Percentiles rank a stretch among this genome's conserved stretches.
phyloP scores from a whole-genome alignment of 2,797 vertebrate species.

The Manis crassicaudata region DNA sequence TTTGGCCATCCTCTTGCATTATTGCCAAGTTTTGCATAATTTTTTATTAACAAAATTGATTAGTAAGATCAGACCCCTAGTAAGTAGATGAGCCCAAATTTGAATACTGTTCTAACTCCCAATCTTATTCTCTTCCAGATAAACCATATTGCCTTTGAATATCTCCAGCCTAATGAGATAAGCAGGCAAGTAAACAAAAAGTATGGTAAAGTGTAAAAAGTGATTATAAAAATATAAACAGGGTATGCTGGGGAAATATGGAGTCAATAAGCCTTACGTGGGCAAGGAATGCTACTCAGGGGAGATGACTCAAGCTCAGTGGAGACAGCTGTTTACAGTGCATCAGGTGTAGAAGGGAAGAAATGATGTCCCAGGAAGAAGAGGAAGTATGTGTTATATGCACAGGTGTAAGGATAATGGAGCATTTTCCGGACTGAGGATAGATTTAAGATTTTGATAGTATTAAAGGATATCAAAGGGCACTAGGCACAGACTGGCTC shows the following conservation, averaged over 20 bases:
- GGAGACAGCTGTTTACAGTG: not conserved
- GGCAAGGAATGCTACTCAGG: not conserved
- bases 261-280: not conserved
- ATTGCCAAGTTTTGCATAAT: not conserved
- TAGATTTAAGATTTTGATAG: not conserved
- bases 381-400: not conserved
- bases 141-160: not conserved
- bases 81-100: not conserved
- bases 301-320: not conserved
- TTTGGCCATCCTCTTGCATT: not conserved
- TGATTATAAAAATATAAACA: not conserved
- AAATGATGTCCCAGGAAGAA: not conserved
- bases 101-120: not conserved
- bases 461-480: not conserved
- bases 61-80: not conserved
- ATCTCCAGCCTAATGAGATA: not conserved
- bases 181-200: not conserved
- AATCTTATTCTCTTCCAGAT: not conserved
- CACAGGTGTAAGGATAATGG: not conserved
- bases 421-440: not conserved
- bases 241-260: not conserved
- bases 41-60: not conserved
- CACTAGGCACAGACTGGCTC: not conserved
- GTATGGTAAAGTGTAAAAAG: not conserved
- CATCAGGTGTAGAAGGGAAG: not conserved